These are phyloP conservation scores for Micrastur ruficollis DNA, from an alignment of 2,797 vertebrate genomes.

Conservation along the genomic window DNA sequence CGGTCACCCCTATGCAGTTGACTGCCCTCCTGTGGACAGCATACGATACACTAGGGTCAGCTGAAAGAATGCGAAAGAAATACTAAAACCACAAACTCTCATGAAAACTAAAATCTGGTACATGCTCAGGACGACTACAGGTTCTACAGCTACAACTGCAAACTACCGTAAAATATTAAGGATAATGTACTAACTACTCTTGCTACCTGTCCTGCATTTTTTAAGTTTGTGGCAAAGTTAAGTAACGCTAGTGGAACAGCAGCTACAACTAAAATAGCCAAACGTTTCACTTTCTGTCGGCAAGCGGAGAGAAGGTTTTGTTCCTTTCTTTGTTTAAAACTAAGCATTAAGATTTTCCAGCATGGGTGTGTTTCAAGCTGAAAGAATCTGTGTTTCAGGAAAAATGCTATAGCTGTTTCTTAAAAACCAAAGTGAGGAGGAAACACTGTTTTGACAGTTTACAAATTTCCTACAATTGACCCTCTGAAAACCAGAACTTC, in stretches of 20 bases:
- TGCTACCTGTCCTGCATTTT: fast-evolving
- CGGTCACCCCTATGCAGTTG: neutral
- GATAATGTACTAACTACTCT: neutral
- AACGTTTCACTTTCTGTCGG: neutral
- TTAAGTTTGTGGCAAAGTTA: neutral
- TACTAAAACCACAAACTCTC: neutral
- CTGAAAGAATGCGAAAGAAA: neutral
- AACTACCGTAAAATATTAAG: neutral
- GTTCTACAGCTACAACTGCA: neutral
- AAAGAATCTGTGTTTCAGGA: neutral
- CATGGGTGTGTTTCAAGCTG: neutral
- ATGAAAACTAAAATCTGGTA: neutral
- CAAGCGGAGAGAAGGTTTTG: neutral
- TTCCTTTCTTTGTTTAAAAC: neutral
- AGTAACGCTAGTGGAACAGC: neutral
- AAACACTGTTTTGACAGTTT: neutral
- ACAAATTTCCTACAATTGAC: neutral
- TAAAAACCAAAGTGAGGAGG: neutral
- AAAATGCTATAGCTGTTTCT: neutral
- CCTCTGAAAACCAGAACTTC: neutral
- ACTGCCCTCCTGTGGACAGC: neutral
- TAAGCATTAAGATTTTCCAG: neutral
- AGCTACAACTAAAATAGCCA: neutral
- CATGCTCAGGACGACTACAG: fast-evolving
- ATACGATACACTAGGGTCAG: neutral